Conservation (phyloP, 2,888 invertebrate genomes). For the Aphidoletes aphidimyza region DNA sequence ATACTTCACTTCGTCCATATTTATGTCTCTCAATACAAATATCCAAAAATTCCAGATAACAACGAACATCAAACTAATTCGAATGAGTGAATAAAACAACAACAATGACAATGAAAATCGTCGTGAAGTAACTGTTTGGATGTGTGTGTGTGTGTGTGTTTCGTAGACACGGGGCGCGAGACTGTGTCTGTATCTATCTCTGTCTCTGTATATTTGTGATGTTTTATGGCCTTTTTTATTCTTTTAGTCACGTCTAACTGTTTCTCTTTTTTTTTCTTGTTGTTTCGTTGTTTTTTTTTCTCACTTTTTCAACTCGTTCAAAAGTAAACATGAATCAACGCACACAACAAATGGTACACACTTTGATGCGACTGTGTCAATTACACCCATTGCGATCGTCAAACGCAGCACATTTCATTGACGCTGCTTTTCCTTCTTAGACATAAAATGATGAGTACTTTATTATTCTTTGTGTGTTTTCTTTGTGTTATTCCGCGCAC, state of each 20-base stretch:
- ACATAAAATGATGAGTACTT: no score
- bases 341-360: background rate
- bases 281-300: background rate
- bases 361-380: background rate
- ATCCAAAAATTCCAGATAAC: slow-evolving; percentile 22
- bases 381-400: slow-evolving; percentile 4
- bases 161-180: background rate
- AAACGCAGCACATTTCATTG: background rate
- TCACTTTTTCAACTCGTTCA: background rate
- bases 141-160: no score
- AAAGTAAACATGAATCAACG: slow-evolving; percentile 5
- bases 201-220: background rate
- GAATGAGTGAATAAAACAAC: background rate
- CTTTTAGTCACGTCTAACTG: slow-evolving; percentile 31
- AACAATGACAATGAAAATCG: background rate
- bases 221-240: slow-evolving; percentile 11
- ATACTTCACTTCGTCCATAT: slow-evolving; percentile 43
- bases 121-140: no score
- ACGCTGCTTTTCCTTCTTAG: background rate
- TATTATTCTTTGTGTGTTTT: background rate
- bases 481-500: background rate
- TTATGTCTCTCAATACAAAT: background rate
- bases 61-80: background rate
- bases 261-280: background rate
- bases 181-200: background rate